These are phyloP conservation scores for Lochmaea capreae DNA, from an alignment of 2,888 invertebrate species.

Conservation along the genomic window DNA sequence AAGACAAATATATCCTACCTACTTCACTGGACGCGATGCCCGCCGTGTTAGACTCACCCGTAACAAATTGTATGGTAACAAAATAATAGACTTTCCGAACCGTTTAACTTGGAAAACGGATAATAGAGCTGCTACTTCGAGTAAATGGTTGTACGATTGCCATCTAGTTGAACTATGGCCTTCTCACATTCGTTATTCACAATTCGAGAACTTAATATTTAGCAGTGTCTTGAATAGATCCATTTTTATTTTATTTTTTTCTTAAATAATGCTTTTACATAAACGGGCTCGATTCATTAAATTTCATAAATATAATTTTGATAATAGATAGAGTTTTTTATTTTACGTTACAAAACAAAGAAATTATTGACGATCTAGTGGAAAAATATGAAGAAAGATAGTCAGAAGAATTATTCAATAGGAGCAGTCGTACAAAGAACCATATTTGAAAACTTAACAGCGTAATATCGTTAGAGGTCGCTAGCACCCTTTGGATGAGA, in stretches of 20 bases:
- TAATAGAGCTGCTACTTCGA: conserved; percentile 41
- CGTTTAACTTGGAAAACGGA: conserved; percentile 45
- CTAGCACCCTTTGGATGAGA: too few relatives aligned
- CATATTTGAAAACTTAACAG: too few relatives aligned
- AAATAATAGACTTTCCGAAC: conserved; percentile 48
- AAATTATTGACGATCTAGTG: too few relatives aligned
- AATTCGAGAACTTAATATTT: conserved; percentile 10
- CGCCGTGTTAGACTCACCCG: conserved; percentile 22
- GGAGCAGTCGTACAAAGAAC: too few relatives aligned
- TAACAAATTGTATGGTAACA: conserved; percentile 45
- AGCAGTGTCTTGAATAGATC: not conserved
- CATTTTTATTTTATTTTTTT: not conserved
- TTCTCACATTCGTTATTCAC: conserved; percentile 50
- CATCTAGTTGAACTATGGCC: conserved; percentile 46
- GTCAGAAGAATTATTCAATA: too few relatives aligned
- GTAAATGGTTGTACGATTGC: conserved; percentile 44
- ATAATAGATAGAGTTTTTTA: too few relatives aligned
- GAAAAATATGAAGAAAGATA: too few relatives aligned
- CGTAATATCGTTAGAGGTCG: too few relatives aligned
- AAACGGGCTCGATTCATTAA: not conserved
- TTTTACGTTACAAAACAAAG: too few relatives aligned
- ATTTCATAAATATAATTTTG: too few relatives aligned
- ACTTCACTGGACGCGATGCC: conserved; percentile 16
- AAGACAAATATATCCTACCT: not conserved
- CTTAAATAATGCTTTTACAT: not conserved